Conservation (phyloP, 2,797 vertebrate species). For the Propithecus deckenii region DNA sequence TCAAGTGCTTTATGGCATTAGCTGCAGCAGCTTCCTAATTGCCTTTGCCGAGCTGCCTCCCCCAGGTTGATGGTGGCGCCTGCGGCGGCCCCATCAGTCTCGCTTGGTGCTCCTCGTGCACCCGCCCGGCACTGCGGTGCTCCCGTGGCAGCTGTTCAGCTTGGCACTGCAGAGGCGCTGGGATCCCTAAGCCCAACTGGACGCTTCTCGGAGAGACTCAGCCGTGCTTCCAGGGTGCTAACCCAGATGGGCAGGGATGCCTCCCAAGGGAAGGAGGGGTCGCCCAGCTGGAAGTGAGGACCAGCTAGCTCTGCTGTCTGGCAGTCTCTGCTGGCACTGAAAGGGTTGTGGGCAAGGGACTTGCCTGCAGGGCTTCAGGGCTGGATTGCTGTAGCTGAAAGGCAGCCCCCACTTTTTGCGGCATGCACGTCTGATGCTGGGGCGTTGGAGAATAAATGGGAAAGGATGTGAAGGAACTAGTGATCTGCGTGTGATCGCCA, state of each 20-base stretch:
- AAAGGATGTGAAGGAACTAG: neutral
- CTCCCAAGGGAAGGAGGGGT: neutral
- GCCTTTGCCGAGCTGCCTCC: slow-evolving; percentile 63
- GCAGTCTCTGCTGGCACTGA: slow-evolving; percentile 35
- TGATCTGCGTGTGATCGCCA: neutral
- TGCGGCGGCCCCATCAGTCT: slow-evolving; percentile 75
- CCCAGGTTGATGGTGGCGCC: slow-evolving; percentile 70
- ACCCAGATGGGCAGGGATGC: neutral
- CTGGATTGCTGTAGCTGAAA: neutral
- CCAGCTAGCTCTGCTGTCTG: neutral
- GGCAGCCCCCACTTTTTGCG: neutral
- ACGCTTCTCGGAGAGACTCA: neutral
- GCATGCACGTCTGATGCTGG: neutral
- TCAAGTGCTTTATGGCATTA: slow-evolving; percentile 56
- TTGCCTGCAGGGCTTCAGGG: neutral
- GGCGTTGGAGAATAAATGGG: neutral
- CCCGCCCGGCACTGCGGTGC: slow-evolving; percentile 67
- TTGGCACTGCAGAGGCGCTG: neutral
- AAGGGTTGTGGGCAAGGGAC: neutral
- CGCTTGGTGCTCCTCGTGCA: slow-evolving; percentile 67
- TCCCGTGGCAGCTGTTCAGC: slow-evolving; percentile 41
- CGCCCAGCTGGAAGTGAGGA: neutral
- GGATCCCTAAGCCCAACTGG: slow-evolving; percentile 15
- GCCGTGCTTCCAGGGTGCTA: neutral
- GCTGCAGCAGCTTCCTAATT: slow-evolving; percentile 74